Percentiles rank a stretch among this genome's conserved stretches.
Conservation (phyloP, 2,797 vertebrate species). For the Liparis tanakae region DNA sequence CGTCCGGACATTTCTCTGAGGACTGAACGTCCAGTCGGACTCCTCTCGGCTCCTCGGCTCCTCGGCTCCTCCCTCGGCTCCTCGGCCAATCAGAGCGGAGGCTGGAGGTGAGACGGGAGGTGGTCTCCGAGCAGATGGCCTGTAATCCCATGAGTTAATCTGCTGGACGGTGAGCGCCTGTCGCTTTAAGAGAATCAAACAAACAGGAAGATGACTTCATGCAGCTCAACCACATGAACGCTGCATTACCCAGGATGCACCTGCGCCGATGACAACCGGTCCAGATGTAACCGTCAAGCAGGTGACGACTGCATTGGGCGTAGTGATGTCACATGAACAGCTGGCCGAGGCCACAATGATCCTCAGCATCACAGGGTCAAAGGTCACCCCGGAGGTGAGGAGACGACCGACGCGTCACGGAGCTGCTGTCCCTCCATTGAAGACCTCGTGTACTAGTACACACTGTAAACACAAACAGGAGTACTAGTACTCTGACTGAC, state of each 20-base stretch:
- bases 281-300: no score
- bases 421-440: no score
- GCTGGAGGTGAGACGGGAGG: background rate
- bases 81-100: background rate
- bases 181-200: background rate
- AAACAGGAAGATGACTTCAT: background rate
- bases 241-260: background rate
- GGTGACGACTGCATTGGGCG: no score
- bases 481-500: no score
- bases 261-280: background rate
- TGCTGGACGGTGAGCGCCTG: slow-evolving; percentile 40
- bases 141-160: slow-evolving; percentile 94
- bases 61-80: background rate
- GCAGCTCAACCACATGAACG: no score
- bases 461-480: no score
- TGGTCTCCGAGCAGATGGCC: slow-evolving; percentile 81
- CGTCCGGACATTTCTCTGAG: slow-evolving; percentile 60
- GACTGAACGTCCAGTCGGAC: background rate
- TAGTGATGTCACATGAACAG: no score
- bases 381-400: no score
- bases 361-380: background rate
- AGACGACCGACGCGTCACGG: no score
- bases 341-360: no score
- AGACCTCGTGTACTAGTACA: no score
- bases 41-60: background rate